phyloP scores from a whole-genome alignment of 2,888 invertebrate genomes.

The Reticulitermes lucifugus region DNA sequence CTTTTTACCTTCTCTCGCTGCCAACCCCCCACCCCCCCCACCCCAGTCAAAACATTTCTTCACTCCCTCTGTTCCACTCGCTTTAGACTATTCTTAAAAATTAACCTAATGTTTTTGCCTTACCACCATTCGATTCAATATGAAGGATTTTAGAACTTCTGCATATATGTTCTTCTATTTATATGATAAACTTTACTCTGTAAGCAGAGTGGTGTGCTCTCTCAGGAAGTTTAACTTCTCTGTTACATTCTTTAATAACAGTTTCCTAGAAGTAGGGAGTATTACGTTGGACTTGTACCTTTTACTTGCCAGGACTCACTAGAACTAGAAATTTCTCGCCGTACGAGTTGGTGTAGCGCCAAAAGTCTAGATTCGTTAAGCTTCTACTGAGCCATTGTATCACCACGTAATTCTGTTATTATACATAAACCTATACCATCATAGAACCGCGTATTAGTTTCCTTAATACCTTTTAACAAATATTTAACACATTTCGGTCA shows the following conservation, averaged over 20 bases:
- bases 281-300: too few species aligned
- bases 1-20: neutral
- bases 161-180: neutral
- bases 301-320: too few species aligned
- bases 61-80: neutral
- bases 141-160: neutral
- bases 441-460: too few species aligned
- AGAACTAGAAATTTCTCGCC: too few species aligned
- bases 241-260: neutral
- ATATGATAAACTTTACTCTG: neutral
- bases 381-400: too few species aligned
- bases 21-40: too few species aligned
- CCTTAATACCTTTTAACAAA: too few species aligned
- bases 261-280: neutral
- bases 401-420: too few species aligned
- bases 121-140: neutral
- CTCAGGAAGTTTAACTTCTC: neutral
- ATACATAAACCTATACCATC: too few species aligned
- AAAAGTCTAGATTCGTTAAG: too few species aligned
- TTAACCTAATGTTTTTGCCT: neutral
- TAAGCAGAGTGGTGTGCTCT: neutral
- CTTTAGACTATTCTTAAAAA: conserved; percentile 1
- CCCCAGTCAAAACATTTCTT: neutral
- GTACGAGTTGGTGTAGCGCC: too few species aligned
- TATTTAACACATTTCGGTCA: too few species aligned